Conservation (phyloP, 2,113 vertebrate species). For the Cynocephalus volans region DNA sequence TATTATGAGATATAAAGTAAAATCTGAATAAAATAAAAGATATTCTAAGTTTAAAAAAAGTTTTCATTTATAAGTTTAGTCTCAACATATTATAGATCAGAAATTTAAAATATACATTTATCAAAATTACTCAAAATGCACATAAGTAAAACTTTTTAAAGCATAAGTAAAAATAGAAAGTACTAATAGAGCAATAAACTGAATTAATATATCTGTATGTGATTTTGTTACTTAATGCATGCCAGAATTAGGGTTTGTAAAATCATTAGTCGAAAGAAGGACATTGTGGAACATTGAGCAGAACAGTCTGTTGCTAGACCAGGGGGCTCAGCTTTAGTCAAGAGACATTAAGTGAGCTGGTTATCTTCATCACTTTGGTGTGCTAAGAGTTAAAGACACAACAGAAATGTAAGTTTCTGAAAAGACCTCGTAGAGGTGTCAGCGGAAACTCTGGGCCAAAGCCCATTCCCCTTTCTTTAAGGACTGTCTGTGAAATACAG, state of each 20-base stretch:
- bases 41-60: neutral
- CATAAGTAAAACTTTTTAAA: conserved; percentile 26
- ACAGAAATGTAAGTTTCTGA: neutral
- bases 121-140: conserved; percentile 46
- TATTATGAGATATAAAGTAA: neutral
- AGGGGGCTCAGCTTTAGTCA: neutral
- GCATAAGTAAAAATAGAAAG: conserved; percentile 24
- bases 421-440: neutral
- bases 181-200: neutral
- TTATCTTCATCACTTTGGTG: neutral
- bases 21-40: neutral
- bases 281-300: neutral
- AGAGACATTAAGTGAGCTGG: neutral
- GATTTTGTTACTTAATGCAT: neutral
- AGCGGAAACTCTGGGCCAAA: neutral
- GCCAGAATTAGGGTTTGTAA: neutral
- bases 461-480: neutral
- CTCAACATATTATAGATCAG: neutral
- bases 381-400: neutral
- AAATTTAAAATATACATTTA: neutral
- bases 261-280: neutral
- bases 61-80: conserved; percentile 49
- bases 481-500: neutral
- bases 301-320: neutral
- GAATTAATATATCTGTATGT: neutral